Evolutionary conservation across 2,888 invertebrate genomes (phyloP).

Genomic region (Eupsilia transversa): DNA sequence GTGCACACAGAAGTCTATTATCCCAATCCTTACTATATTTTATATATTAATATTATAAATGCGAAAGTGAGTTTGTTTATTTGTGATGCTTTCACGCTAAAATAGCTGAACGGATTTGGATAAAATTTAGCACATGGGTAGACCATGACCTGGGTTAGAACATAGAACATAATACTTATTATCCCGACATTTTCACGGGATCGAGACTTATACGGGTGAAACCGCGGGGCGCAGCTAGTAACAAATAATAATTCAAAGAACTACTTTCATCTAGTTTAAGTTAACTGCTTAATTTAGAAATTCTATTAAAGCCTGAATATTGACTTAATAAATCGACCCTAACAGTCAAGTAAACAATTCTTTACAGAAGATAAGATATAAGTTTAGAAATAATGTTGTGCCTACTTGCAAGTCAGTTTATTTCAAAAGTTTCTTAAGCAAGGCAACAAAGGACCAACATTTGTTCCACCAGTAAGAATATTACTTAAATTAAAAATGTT

Average conservation of each 20-base stretch:
- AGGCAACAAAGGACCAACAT: slow-evolving; percentile 25
- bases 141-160: too few relatives aligned
- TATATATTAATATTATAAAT: too few relatives aligned
- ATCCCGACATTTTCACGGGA: too few relatives aligned
- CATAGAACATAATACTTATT: too few relatives aligned
- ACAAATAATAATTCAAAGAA: neutral
- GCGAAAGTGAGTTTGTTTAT: too few relatives aligned
- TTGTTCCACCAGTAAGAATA: slow-evolving; percentile 21
- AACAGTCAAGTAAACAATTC: slow-evolving; percentile 8
- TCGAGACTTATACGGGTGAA: too few relatives aligned
- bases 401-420: slow-evolving; percentile 30
- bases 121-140: too few relatives aligned
- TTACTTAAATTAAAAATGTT: slow-evolving; percentile 62
- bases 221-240: too few relatives aligned
- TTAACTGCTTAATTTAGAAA: neutral
- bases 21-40: too few relatives aligned
- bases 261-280: neutral
- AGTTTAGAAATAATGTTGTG: slow-evolving; percentile 23
- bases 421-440: slow-evolving; percentile 32
- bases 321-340: neutral
- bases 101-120: too few relatives aligned
- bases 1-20: neutral
- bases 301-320: neutral
- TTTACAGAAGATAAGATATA: slow-evolving; percentile 11
- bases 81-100: too few relatives aligned